These are phyloP conservation scores for Lutjanus erythropterus DNA, from an alignment of 2,113 vertebrate genomes.

Conservation along the genomic window DNA sequence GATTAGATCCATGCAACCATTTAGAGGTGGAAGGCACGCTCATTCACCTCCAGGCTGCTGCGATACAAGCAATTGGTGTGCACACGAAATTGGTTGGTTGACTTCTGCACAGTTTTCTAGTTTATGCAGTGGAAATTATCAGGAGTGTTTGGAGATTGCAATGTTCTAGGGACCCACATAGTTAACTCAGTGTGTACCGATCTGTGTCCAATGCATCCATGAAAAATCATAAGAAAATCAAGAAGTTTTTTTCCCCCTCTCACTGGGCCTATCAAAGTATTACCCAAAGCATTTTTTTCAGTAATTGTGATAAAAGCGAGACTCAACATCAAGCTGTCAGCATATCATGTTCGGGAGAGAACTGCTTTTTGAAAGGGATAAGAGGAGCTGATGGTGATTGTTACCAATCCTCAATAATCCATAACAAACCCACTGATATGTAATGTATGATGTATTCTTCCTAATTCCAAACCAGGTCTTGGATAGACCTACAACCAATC, in stretches of 20 bases:
- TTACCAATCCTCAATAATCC: conserved; percentile 16
- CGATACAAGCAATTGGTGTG: conserved; percentile 5
- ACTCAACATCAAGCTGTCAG: neutral
- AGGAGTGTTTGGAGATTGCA: conserved; percentile 14
- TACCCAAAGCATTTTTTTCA: neutral
- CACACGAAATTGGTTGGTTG: neutral
- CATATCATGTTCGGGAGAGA: neutral
- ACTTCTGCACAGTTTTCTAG: conserved; percentile 6
- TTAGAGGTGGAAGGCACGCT: neutral
- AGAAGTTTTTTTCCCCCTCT: neutral
- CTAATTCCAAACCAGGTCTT: conserved; percentile 38
- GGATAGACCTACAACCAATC: too few relatives aligned
- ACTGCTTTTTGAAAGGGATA: neutral
- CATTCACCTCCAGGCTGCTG: neutral
- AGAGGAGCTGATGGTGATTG: conserved; percentile 12
- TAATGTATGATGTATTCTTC: conserved; percentile 49
- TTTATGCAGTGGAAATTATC: neutral
- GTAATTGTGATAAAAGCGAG: neutral
- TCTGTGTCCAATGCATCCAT: neutral
- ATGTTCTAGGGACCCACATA: neutral
- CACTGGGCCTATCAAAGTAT: neutral
- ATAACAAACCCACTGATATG: conserved; percentile 12
- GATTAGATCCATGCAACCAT: conserved; percentile 19
- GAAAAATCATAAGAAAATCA: neutral
- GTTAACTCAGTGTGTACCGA: neutral